Base-by-base conservation (phyloP, 2,888 invertebrate genomes). In the Uropetala carovei region DNA sequence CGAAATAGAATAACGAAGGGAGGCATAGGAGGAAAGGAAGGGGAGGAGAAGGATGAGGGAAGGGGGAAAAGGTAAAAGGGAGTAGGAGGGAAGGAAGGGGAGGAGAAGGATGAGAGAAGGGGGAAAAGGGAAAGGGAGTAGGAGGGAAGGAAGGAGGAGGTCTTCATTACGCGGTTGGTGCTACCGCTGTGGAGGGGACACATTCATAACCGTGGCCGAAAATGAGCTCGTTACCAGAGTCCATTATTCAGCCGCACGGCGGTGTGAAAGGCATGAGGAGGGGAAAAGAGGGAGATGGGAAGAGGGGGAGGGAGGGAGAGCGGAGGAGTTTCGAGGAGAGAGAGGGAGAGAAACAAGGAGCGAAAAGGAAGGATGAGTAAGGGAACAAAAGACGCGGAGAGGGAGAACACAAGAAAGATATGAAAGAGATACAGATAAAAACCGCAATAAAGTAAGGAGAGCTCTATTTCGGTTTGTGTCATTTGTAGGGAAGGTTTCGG, bases 211-310 rank as follows among this genome's bases (percentile, higher is more conserved):
- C 11, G 75, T 75, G 75, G 75, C 75, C 75, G 75, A 75, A 75
- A 75, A 75, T 75, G 75, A 75, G 75, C 75, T 75, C 75, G 75
- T 75, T 75, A 75, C 75, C 75, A 75, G 75, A 75, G 75, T 75
- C 22, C 75, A 75, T 75, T 75, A 75, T 27, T 75, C 75, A 75
- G 13, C 75, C 68, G n/a, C 68, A 68, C n/a, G 68, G 68, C 68
- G 43, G 43, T 43, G 43, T 43, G 16, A 64, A 64, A 64, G 75
- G 75, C 75, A 75, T 5, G 43, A 75, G 27, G 75, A 75, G 27
- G 75, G 75, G n/a, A 22, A n/a, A 43, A 5, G 43, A 5, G 43
- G 43, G 5, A 18, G 68, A 75, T 75, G 22, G 22, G 27, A 75
- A 75, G 75, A 75, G 22, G 13, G 68, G 68, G 68, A 43, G 43